These are phyloP conservation scores for Glossophaga mutica DNA, from an alignment of 2,797 vertebrate species.

Conservation along the genomic window DNA sequence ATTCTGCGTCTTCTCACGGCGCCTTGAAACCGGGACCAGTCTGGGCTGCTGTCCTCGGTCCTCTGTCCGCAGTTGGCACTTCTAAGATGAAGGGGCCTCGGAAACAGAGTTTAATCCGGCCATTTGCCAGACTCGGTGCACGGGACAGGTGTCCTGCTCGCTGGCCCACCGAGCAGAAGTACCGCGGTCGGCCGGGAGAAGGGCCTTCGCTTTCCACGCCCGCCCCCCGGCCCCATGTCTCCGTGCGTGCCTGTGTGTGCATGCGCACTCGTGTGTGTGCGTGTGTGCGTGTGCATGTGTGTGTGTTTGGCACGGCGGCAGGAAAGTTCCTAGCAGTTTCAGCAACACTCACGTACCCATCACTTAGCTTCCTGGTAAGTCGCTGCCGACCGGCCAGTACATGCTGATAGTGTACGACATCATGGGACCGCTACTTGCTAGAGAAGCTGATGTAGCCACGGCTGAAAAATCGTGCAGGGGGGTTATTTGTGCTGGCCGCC, in stretches of 20 bases:
- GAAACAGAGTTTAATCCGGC: neutral
- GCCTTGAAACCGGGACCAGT: neutral
- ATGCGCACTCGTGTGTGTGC: too few relatives aligned
- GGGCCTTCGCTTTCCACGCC: neutral
- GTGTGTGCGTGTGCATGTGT: neutral
- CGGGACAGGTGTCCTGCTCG: neutral
- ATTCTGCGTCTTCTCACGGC: neutral
- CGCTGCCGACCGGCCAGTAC: neutral
- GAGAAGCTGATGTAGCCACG: neutral
- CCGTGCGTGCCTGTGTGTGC: neutral
- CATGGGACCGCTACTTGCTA: neutral
- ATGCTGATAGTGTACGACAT: neutral
- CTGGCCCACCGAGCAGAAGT: neutral
- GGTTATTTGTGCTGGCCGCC: too few relatives aligned
- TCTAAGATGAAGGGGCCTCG: neutral
- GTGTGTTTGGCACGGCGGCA: neutral
- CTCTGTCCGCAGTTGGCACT: neutral
- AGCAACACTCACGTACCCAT: neutral
- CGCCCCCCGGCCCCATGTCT: accelerated
- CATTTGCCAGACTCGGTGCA: neutral
- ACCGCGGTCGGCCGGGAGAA: neutral
- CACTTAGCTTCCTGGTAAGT: neutral
- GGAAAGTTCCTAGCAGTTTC: neutral
- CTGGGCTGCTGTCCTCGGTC: neutral
- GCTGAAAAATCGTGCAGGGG: neutral